Conservation (phyloP, 2,888 invertebrate species). For the Arge pagana region DNA sequence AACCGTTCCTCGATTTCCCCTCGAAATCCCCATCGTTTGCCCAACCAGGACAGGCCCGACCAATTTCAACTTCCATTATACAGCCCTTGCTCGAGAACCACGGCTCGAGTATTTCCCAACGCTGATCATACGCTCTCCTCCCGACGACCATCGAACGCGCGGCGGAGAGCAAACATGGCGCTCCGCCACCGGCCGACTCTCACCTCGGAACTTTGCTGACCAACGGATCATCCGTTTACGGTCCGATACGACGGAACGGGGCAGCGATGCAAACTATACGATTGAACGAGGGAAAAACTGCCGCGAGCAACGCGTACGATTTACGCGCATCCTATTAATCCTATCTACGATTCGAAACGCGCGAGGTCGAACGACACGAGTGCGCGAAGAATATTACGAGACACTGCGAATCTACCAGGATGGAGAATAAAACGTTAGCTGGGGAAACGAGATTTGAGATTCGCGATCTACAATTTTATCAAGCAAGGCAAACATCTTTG, state of each 20-base stretch:
- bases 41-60: conserved; percentile 56
- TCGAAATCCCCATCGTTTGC: conserved; percentile 41
- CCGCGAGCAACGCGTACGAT: no score
- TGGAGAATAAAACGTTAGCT: no score
- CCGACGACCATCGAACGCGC: conserved; percentile 10
- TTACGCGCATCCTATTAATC: no score
- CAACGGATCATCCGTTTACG: conserved; percentile 6
- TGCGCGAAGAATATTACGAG: no score
- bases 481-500: no score
- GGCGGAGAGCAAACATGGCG: conserved; percentile 7
- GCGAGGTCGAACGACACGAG: no score
- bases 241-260: conserved; percentile 2
- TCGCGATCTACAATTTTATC: no score
- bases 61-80: conserved; percentile 59
- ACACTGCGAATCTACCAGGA: no score
- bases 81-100: conserved; percentile 46
- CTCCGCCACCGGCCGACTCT: conserved; percentile 21
- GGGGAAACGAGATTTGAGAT: no score
- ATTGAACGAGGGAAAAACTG: no score
- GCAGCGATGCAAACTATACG: no score
- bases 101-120: conserved; percentile 49
- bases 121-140: conserved; percentile 20
- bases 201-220: conserved; percentile 29
- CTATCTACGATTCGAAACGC: no score
- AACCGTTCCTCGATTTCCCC: conserved; percentile 15